Conservation (phyloP, 2,888 invertebrate species). For the Pycnomerus fuliginosus region DNA sequence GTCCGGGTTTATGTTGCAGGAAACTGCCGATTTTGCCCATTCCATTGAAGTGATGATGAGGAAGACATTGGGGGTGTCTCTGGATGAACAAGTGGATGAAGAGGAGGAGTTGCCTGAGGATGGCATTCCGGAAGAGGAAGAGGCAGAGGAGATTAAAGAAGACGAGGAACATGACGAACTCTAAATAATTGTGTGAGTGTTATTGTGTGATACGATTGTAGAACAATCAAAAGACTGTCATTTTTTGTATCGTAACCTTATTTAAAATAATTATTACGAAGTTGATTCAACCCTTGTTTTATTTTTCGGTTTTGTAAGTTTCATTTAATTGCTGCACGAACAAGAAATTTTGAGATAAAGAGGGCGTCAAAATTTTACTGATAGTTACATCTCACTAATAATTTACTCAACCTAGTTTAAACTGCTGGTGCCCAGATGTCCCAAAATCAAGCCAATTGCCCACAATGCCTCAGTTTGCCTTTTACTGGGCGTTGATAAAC, state of each 20-base stretch:
- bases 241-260: constrained; percentile 33
- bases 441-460: too few species aligned
- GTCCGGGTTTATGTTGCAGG: constrained; percentile 90
- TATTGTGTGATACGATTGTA: constrained; percentile 26
- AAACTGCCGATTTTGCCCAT: constrained; percentile 85
- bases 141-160: constrained; percentile 45
- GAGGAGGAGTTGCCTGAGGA: constrained; percentile 51
- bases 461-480: too few species aligned
- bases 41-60: constrained; percentile 90
- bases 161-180: constrained; percentile 60
- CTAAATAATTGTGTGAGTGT: constrained; percentile 46
- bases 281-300: too few species aligned
- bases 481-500: too few species aligned
- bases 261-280: constrained; percentile 19
- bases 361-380: too few species aligned
- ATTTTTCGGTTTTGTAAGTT: too few species aligned
- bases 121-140: constrained; percentile 52
- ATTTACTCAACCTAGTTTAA: too few species aligned
- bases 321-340: too few species aligned
- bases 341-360: too few species aligned
- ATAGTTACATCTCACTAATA: too few species aligned
- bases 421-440: too few species aligned
- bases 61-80: constrained; percentile 71
- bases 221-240: constrained; percentile 34
- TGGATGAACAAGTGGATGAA: constrained; percentile 64